Conservation (phyloP, 2,113 vertebrate species). For the Hypomesus transpacificus region DNA sequence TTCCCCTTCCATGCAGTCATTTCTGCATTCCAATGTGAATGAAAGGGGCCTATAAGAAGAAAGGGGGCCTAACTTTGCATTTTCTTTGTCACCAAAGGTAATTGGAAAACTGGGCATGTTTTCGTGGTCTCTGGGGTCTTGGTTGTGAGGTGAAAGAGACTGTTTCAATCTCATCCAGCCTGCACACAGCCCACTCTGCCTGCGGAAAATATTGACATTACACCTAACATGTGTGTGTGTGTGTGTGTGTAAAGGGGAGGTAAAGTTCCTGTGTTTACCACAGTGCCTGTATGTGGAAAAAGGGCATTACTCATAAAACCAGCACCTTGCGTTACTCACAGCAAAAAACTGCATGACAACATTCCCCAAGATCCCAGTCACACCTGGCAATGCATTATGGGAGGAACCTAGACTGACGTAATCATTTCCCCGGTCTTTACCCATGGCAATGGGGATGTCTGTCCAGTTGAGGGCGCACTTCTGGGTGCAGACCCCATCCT, state of each 20-base stretch:
- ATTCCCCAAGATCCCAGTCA: not conserved
- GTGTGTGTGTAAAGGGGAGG: too few species aligned
- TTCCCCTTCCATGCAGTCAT: constrained; percentile 36
- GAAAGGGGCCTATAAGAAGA: constrained; percentile 14
- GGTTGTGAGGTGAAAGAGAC: constrained; percentile 17
- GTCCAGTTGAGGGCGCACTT: constrained; percentile 98
- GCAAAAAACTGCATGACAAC: not conserved
- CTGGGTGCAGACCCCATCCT: constrained; percentile 92
- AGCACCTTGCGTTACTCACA: not conserved
- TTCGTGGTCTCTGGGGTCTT: constrained; percentile 5
- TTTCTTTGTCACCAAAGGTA: constrained; percentile 18
- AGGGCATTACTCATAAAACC: not conserved
- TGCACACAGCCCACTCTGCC: constrained; percentile 21
- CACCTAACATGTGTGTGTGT: too few species aligned
- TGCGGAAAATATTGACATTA: not conserved
- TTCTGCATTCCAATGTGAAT: constrained; percentile 14
- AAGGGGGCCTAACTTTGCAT: not conserved
- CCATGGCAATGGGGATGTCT: constrained; percentile 97
- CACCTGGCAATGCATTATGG: not conserved
- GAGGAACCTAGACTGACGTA: too few species aligned
- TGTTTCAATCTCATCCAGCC: constrained; percentile 19
- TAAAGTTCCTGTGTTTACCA: too few species aligned
- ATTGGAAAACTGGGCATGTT: constrained; percentile 32
- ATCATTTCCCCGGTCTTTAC: constrained; percentile 64
- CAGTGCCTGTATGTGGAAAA: not conserved